Evolutionary conservation across 2,113 vertebrate species (phyloP), one percentile per base, ranked within the genome.

Genomic region (Syngnathoides biaculeatus): DNA sequence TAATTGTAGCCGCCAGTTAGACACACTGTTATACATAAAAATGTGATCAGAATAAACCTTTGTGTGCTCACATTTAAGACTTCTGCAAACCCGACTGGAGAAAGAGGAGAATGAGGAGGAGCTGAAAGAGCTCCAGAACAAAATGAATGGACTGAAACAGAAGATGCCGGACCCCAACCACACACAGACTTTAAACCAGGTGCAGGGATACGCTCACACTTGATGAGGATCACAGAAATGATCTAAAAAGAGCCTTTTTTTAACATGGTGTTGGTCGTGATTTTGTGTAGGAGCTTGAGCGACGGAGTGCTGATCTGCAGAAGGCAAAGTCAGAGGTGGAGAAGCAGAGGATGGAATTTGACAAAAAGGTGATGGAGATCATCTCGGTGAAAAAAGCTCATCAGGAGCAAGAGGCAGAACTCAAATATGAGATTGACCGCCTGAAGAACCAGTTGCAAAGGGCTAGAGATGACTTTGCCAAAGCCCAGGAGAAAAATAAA

Each of bases 51-150:
- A 53, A 77, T 13, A 60, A 1, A 2, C n/a, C n/a, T 27, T 26
- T 17, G 15, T 63, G 39, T 50, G n/a, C 4, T 13, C 10, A 5
- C 27, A 50, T 74, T 72, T 26, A 83, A 98, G 96, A 78, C 88
- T 98, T 59, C 79, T 98, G 64, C 94, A 97, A 86, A 73, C 91
- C 50, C 94, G 94, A 63, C 85, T 95, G 89, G 96, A 98, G 80
- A 95, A 95, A 79, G 96, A 98, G n/a, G 96, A 98, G 72, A 89
- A 88, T 27, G 96, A 98, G 71, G 96, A 98, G 50, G 96, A 96
- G 68, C 73, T 96, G 59, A 92, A 90, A 71, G 96, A 97, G 78
- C 86, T 94, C 35, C 86, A 88, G 14, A 94, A 94, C 0, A 92
- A 80, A 65, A 73, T 93, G n/a, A 72, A 56, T 2, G 66, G 79